Conservation (phyloP, 2,113 vertebrate genomes). For the Glaucidium brasilianum region DNA sequence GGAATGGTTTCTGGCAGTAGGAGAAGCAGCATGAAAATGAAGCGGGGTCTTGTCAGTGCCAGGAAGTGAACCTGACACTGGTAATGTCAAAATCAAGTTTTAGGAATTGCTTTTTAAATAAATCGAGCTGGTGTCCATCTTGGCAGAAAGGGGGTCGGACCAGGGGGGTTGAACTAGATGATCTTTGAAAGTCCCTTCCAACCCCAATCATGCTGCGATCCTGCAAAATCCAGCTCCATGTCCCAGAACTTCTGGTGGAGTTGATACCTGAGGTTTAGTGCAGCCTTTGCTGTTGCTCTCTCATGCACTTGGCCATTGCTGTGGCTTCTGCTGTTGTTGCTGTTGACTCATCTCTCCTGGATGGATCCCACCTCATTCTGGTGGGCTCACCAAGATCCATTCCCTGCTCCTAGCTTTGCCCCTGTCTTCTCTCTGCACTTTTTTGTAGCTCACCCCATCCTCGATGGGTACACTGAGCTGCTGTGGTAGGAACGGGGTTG, state of each 20-base stretch:
- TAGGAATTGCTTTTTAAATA: neutral
- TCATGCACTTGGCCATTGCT: neutral
- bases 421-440: neutral
- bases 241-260: neutral
- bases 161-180: neutral
- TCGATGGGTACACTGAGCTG: fast-evolving
- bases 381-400: neutral
- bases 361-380: neutral
- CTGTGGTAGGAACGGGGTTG: neutral
- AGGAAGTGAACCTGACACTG: neutral
- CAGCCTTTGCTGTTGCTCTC: neutral
- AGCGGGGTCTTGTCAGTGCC: neutral
- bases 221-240: neutral
- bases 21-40: neutral
- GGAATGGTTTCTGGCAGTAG: neutral
- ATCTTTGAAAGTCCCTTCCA: neutral
- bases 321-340: too few species aligned
- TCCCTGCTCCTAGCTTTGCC: neutral
- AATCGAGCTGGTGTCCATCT: neutral
- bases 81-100: neutral
- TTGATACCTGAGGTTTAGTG: neutral
- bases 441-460: neutral
- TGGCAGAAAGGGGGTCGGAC: neutral
- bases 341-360: neutral
- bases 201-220: neutral